phyloP scores from a whole-genome alignment of 2,888 invertebrate genomes.

The Gerris lacustris region DNA sequence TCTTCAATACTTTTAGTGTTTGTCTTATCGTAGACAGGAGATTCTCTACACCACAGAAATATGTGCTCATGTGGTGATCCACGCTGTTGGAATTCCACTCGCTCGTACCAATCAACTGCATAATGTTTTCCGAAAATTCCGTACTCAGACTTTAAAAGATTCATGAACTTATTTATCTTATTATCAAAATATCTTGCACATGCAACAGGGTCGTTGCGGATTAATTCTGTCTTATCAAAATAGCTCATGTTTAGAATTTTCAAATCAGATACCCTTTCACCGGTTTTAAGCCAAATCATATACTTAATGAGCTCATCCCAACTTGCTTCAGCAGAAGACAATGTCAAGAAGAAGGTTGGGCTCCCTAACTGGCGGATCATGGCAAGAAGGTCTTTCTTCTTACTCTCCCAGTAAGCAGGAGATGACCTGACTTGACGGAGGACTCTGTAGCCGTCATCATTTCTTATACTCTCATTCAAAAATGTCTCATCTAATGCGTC shows the following conservation, averaged over 20 bases:
- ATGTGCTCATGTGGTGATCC: constrained; percentile 31
- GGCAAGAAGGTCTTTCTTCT: constrained; percentile 12
- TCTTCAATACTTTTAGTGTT: constrained; percentile 14
- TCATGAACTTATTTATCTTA: constrained; percentile 18
- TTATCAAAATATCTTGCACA: constrained; percentile 17
- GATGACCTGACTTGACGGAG: constrained; percentile 15
- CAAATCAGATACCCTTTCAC: background rate
- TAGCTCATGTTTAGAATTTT: constrained; percentile 7
- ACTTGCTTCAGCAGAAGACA: constrained; percentile 17
- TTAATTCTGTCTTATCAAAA: constrained; percentile 15
- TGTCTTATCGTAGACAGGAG: constrained; percentile 29
- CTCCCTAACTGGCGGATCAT: constrained; percentile 16
- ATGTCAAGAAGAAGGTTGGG: constrained; percentile 17
- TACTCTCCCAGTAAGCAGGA: constrained; percentile 15
- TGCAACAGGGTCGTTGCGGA: constrained; percentile 15
- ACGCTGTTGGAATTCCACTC: constrained; percentile 32
- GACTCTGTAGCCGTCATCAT: constrained; percentile 15
- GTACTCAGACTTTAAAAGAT: constrained; percentile 21
- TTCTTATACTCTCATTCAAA: constrained; percentile 7
- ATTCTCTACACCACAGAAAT: constrained; percentile 31
- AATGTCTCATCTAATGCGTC: constrained; percentile 11
- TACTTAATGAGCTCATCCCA: constrained; percentile 15
- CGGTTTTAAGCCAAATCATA: constrained; percentile 9
- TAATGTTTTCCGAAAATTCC: constrained; percentile 22
- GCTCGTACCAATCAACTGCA: constrained; percentile 25